phyloP scores from a whole-genome alignment of 2,113 vertebrate species.

The rat (Rattus norvegicus) region DNA sequence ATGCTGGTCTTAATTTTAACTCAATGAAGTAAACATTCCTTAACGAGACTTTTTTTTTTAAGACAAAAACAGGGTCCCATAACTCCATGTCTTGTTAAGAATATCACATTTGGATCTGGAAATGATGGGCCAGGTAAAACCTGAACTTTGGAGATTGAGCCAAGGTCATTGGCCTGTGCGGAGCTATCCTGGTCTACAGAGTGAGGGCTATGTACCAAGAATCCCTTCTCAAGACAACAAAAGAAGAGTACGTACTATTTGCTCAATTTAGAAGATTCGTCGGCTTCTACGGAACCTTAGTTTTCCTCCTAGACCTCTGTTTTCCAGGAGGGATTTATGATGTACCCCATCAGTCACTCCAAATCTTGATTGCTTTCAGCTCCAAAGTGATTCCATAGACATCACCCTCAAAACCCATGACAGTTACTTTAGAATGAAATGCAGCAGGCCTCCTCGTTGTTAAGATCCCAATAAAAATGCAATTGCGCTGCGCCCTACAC shows the following conservation, averaged over 20 bases:
- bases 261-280: background rate
- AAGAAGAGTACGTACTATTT: background rate
- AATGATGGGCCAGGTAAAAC: background rate
- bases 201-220: background rate
- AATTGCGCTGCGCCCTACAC: background rate
- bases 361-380: conserved; percentile 21
- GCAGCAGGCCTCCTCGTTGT: conserved; percentile 19
- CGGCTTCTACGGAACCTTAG: background rate
- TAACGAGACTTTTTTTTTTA: background rate
- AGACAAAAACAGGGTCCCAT: background rate
- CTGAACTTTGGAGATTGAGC: background rate
- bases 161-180: background rate
- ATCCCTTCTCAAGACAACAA: background rate
- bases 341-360: background rate
- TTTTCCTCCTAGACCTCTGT: background rate
- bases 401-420: background rate
- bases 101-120: background rate
- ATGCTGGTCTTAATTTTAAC: background rate
- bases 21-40: background rate
- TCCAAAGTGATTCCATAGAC: background rate
- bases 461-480: conserved; percentile 1
- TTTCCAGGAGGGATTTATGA: background rate
- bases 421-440: background rate
- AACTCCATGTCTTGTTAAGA: background rate
- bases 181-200: background rate